Base-by-base conservation (phyloP, 2,113 vertebrate species). In the Rhodinocichla rosea region DNA sequence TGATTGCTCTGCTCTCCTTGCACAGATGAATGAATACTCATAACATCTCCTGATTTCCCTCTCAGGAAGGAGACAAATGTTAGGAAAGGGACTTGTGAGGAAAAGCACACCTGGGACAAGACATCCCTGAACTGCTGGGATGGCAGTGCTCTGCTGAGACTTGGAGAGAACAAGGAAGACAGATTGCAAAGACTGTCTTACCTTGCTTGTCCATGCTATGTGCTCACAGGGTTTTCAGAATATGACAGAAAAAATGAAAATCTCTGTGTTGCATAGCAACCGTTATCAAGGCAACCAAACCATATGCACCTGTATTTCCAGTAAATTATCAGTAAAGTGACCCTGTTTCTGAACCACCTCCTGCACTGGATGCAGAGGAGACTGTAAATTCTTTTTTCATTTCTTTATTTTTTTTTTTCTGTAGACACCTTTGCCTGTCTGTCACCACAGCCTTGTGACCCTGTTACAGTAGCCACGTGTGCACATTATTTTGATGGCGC, bases 181-280 rank as follows among this genome's bases (percentile, higher is more conserved):
- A 14, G 28, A 35, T 80, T n/a, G 30, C 40, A 74, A 44, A 53
- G 68, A 33, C 52, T 70, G 42, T 15, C 30, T 62, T 59, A 44
- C 45, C 69, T 89, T 78, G 33, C 44, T 80, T 82, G 78, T 76
- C 83, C 92, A 10, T 59, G 33, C 57, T 89, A 7, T 70, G 24
- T 83, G 78, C 59, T 57, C 57, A 11, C 62, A 56, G 89, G 76
- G 8, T 69, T 94, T 96, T 93, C 50, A 78, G 74, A 94, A 83
- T 82, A 92, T 92, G 75, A 79, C 70, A 87, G 53, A 24, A 95
- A 93, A 96, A 96, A 95, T 92, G 71, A 91, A 91, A 90, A 95
- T 96, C 87, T 86, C 35, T 56, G 13, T 79, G 96, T 96, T 95
- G 96, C 96, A 69, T 82, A 91, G 97, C 92, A 97, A 96, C 95